Conservation (phyloP, 2,797 vertebrate genomes). For the Phylloscopus collybita region DNA sequence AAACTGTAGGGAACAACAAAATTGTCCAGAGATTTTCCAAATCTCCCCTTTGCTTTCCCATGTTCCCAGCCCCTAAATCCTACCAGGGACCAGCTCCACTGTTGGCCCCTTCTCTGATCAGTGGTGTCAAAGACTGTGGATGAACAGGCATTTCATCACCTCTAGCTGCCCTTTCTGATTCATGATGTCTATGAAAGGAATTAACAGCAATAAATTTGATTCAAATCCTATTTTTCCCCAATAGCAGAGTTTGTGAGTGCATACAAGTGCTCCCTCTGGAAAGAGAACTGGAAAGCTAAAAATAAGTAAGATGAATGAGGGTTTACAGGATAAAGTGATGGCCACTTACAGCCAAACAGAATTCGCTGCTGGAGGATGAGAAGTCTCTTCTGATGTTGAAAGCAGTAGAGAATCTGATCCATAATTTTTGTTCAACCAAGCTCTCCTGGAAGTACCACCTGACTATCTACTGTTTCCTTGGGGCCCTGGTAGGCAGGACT, state of each 20-base stretch:
- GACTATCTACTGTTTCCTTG: neutral
- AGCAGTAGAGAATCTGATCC: neutral
- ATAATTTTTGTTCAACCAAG: neutral
- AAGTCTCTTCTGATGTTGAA: neutral
- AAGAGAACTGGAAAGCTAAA: constrained; percentile 10
- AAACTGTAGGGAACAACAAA: neutral
- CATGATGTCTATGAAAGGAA: neutral
- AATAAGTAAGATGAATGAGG: constrained; percentile 1
- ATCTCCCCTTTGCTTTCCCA: neutral
- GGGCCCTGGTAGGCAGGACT: neutral
- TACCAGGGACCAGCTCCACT: neutral
- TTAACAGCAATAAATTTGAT: neutral
- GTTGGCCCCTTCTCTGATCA: neutral
- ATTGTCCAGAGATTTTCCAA: neutral
- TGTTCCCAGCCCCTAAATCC: neutral
- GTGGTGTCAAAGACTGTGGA: neutral
- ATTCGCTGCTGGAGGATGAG: neutral
- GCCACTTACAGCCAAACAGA: neutral
- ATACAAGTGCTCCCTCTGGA: neutral
- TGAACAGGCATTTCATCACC: neutral
- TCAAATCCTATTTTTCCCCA: neutral
- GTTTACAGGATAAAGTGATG: constrained; percentile 11
- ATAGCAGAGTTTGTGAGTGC: neutral
- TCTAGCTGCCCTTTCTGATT: neutral
- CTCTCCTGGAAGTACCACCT: neutral